Base-by-base conservation (phyloP, 1,140 invertebrate genomes). In the Galendromus occidentalis region DNA sequence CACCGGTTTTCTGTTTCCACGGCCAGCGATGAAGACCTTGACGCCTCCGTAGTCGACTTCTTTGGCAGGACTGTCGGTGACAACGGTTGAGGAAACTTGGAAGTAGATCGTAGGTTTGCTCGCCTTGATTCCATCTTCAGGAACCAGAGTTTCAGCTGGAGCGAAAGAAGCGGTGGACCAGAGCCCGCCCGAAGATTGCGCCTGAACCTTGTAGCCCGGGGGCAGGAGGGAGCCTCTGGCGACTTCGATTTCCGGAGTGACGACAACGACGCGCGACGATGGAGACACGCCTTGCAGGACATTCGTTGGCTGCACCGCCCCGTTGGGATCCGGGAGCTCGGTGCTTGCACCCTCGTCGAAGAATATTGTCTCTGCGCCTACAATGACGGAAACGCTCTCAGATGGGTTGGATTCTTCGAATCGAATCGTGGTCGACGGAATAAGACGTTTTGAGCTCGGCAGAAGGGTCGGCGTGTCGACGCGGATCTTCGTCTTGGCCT, bases 291-390 rank as follows among this genome's bases (percentile, higher is more conserved):
- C 20, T 25, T 2, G n/a, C 17, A 29, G 20, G 5, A 59, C 51
- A 18, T 17, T 17, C 1, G 51, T 59, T 4, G 51, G 51, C 1
- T 59, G 51, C 14, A 59, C 14, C 25, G 14, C 51, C 6, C 17
- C 1, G 25, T 17, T 14, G 20, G 2, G n/a, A 59, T 59, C 51
- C 51, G 51, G 25, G 25, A 59, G 12, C 1, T 59, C 51, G 2
- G 51, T 59, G 33, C 51, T 59, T 1, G 20, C 22, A 5, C 51
- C 51, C 20, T 59, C 51, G 2, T 59, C 68, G 33, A 70, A 69
- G 42, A 70, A 70, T 44, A 69, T 68, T 2, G 69, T 70, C 45
- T 70, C 67, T 6, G 55, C 42, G 25, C 69, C 69, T 20, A 66
- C 66, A 47, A 70, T 70, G 7, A 70, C 18, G 25, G 67, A 67